Conservation (phyloP, 2,113 vertebrate genomes). For the Corynorhinus townsendii region DNA sequence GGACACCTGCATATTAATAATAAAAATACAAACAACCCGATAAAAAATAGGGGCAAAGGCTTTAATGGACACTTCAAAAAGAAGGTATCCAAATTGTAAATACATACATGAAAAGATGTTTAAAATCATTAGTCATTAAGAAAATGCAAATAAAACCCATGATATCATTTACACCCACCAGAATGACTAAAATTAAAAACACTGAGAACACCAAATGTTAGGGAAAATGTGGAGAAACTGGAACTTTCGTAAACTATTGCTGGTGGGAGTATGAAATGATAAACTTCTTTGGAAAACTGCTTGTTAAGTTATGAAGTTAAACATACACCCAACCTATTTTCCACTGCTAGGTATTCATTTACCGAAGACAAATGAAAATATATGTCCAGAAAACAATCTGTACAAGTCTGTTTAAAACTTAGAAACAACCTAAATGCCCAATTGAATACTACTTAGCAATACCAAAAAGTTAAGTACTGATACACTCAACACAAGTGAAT, state of each 20-base stretch:
- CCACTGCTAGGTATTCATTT: background rate
- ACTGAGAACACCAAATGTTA: background rate
- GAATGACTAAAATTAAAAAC: conserved; percentile 25
- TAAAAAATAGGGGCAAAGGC: background rate
- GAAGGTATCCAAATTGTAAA: background rate
- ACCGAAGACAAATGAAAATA: background rate
- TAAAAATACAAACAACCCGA: background rate
- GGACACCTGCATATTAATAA: background rate
- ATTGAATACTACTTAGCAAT: background rate
- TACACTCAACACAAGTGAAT: background rate
- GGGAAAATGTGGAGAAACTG: background rate
- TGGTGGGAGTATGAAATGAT: background rate
- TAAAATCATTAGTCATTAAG: conserved; percentile 6
- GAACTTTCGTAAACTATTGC: background rate
- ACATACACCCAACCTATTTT: background rate
- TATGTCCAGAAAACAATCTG: background rate
- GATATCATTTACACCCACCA: background rate
- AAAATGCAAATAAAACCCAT: conserved; percentile 36
- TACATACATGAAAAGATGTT: background rate
- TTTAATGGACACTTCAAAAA: background rate
- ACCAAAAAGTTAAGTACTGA: background rate
- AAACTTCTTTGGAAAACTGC: background rate
- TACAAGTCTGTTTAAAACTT: background rate
- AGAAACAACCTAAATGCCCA: background rate
- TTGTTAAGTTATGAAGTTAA: background rate